Conservation (phyloP, 2,797 vertebrate species). For the Malurus leucopterus region DNA sequence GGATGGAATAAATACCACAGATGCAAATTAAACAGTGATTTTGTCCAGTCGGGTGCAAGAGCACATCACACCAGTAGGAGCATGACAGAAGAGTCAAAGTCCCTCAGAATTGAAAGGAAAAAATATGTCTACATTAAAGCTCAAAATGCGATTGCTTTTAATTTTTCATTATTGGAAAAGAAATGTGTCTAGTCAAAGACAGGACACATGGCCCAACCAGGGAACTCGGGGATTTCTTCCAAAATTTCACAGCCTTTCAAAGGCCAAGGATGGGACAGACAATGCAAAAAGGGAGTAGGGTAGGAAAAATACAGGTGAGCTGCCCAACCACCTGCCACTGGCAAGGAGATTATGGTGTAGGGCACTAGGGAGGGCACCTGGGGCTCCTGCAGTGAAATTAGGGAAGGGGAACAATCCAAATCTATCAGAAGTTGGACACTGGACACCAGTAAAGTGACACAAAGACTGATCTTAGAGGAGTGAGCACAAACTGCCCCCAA, state of each 20-base stretch:
- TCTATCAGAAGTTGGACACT: not conserved
- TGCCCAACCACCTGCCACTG: not conserved
- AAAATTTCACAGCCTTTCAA: not conserved
- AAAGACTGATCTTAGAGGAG: not conserved
- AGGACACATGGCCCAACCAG: not conserved
- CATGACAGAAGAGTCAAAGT: not conserved
- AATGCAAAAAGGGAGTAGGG: not conserved
- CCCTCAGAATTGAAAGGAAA: not conserved
- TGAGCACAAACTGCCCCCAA: not conserved
- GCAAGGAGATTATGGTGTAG: accelerated
- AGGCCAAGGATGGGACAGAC: not conserved
- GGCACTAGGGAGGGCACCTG: not conserved
- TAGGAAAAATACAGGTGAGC: not conserved
- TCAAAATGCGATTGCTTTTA: not conserved
- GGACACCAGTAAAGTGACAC: not conserved
- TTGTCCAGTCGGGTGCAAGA: not conserved
- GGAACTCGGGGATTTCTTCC: not conserved
- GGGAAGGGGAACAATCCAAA: accelerated
- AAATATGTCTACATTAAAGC: not conserved
- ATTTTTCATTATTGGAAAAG: not conserved
- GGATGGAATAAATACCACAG: not conserved
- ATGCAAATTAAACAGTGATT: not conserved
- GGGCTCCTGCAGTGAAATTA: not conserved
- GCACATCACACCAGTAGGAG: accelerated
- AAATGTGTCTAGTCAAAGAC: not conserved